Percentiles rank a stretch among this genome's conserved stretches.
These are phyloP conservation scores for Liasis olivaceus DNA, from an alignment of 2,797 vertebrate genomes.

Conservation along the genomic window DNA sequence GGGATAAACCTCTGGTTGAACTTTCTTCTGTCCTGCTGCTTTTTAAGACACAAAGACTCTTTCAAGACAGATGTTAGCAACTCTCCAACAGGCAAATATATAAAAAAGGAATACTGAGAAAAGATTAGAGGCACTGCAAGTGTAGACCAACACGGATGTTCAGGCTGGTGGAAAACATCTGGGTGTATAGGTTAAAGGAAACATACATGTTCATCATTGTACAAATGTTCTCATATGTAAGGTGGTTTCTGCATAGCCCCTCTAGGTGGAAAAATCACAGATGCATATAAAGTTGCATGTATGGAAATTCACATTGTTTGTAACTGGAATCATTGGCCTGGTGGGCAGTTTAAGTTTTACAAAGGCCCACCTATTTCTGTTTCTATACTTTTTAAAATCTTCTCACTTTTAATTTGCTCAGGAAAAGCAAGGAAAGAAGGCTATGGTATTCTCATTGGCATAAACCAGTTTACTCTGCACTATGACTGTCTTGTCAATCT, in stretches of 20 bases:
- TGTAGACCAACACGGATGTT: not conserved
- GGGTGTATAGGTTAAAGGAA: too few species aligned
- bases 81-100: not conserved
- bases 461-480: not conserved
- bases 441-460: not conserved
- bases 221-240: not conserved
- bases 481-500: not conserved
- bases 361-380: not conserved
- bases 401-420: not conserved
- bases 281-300: not conserved
- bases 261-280: not conserved
- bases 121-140: not conserved
- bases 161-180: too few species aligned
- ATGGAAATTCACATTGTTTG: not conserved
- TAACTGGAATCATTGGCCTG: not conserved
- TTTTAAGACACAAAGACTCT: not conserved
- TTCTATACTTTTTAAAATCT: not conserved
- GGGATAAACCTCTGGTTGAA: not conserved
- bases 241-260: not conserved
- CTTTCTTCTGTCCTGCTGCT: not conserved
- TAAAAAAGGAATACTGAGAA: not conserved
- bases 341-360: not conserved
- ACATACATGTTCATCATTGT: not conserved
- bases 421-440: not conserved
- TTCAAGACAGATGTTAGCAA: not conserved